These are phyloP conservation scores for Atta colombica DNA, from an alignment of 1,140 invertebrate genomes.

Conservation along the genomic window DNA sequence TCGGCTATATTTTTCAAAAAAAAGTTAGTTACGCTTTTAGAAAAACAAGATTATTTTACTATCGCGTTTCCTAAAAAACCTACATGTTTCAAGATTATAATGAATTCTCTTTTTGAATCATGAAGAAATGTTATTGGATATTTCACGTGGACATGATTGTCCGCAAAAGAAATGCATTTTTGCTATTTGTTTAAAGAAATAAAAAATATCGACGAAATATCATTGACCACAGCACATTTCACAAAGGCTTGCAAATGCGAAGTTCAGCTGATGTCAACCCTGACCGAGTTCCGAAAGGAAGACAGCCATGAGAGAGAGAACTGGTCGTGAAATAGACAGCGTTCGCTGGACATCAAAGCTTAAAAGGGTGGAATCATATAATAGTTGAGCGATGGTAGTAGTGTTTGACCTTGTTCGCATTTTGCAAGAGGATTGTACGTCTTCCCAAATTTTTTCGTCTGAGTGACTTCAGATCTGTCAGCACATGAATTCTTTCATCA, in stretches of 20 bases:
- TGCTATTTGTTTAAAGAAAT: neutral
- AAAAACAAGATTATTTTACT: neutral
- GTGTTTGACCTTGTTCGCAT: conserved; percentile 63
- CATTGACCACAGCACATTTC: conserved; percentile 19
- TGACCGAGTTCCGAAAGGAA: conserved; percentile 67
- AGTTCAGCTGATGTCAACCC: conserved; percentile 45
- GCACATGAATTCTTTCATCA: neutral
- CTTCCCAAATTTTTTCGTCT: conserved; percentile 27
- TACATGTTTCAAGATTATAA: neutral
- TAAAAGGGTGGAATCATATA: conserved; percentile 60
- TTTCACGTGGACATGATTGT: neutral
- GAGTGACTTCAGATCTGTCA: neutral
- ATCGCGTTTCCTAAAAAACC: neutral
- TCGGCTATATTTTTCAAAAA: neutral
- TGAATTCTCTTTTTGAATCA: neutral
- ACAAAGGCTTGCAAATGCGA: conserved; percentile 42
- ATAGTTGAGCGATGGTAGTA: conserved; percentile 9
- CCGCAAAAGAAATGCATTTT: neutral
- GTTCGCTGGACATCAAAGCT: conserved; percentile 62
- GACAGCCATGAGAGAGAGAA: conserved; percentile 20
- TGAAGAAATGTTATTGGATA: neutral
- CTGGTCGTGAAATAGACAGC: conserved; percentile 41
- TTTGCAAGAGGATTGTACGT: conserved; percentile 7
- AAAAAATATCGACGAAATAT: conserved; percentile 1
- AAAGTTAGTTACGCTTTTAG: neutral